phyloP scores from a whole-genome alignment of 2,797 vertebrate genomes.

The Myoxocephalus aenaeus region DNA sequence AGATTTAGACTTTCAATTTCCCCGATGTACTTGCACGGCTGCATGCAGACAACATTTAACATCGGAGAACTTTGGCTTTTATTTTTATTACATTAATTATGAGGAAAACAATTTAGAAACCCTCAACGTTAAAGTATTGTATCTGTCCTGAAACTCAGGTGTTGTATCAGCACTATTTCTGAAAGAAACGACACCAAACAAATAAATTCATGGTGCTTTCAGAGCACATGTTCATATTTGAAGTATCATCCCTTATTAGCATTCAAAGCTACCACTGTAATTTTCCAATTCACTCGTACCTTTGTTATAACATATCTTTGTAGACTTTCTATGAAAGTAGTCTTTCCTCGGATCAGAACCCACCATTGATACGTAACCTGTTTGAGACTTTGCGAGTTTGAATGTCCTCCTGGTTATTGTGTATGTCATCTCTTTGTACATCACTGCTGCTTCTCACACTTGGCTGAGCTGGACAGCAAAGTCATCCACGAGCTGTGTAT shows the following conservation, averaged over 20 bases:
- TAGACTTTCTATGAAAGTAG: conserved; percentile 5
- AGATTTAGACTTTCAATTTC: conserved; percentile 4
- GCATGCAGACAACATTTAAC: not conserved
- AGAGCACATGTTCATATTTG: not conserved
- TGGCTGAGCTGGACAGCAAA: conserved; percentile 5
- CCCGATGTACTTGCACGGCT: not conserved
- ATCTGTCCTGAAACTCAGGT: conserved; percentile 10
- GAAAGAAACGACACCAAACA: not conserved
- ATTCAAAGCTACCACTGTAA: not conserved
- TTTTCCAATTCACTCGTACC: not conserved
- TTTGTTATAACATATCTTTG: not conserved
- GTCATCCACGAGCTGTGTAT: conserved; percentile 20
- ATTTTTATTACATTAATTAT: not conserved
- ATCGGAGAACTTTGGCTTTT: not conserved
- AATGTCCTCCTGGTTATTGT: not conserved
- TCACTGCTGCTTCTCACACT: conserved; percentile 22
- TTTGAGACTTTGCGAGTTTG: not conserved
- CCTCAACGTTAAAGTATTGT: conserved; percentile 5
- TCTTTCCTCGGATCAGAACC: not conserved
- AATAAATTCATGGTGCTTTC: not conserved
- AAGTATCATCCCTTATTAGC: not conserved
- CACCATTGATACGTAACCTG: not conserved
- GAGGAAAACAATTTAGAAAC: not conserved
- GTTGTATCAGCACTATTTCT: not conserved
- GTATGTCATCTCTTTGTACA: conserved; percentile 5